Conservation (phyloP, 2,797 vertebrate species). For the Hoplostethus mediterraneus region DNA sequence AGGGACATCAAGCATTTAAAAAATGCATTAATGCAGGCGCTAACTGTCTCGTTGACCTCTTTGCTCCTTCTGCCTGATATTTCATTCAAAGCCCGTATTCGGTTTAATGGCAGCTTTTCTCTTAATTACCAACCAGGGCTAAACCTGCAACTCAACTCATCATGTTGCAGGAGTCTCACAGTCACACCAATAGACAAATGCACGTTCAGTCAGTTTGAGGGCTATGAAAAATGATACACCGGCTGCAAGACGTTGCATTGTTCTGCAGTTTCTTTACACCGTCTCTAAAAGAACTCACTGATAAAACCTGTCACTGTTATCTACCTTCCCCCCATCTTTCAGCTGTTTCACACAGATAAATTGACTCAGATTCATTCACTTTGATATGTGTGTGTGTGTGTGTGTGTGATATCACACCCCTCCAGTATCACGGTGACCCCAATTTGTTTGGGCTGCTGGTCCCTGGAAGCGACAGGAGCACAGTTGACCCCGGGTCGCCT, state of each 20-base stretch:
- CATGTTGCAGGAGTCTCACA: conserved; percentile 3
- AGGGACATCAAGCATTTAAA: conserved; percentile 63
- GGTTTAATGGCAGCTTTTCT: conserved; percentile 51
- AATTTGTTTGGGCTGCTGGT: conserved; percentile 71
- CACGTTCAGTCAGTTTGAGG: not conserved
- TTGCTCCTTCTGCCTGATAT: conserved; percentile 27
- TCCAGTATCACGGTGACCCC: conserved; percentile 63
- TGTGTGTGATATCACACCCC: conserved; percentile 35
- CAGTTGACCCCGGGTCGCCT: conserved; percentile 63
- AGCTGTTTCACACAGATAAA: conserved; percentile 22
- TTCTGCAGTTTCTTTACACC: conserved; percentile 27
- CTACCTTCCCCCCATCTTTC: not conserved
- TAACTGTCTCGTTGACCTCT: conserved; percentile 70
- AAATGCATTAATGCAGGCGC: conserved; percentile 61
- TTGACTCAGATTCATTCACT: not conserved
- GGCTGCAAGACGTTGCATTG: conserved; percentile 13
- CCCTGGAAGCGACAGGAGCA: conserved; percentile 67
- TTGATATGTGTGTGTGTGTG: conserved; percentile 7
- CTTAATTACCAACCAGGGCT: conserved; percentile 52
- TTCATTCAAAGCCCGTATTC: conserved; percentile 31
- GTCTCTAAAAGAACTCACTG: conserved; percentile 24
- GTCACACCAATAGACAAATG: conserved; percentile 5
- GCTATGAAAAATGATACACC: not conserved
- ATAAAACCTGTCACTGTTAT: conserved; percentile 38
- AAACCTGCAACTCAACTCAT: conserved; percentile 45